Conservation (phyloP, 2,797 vertebrate genomes). For the Melanotaenia nigrans region DNA sequence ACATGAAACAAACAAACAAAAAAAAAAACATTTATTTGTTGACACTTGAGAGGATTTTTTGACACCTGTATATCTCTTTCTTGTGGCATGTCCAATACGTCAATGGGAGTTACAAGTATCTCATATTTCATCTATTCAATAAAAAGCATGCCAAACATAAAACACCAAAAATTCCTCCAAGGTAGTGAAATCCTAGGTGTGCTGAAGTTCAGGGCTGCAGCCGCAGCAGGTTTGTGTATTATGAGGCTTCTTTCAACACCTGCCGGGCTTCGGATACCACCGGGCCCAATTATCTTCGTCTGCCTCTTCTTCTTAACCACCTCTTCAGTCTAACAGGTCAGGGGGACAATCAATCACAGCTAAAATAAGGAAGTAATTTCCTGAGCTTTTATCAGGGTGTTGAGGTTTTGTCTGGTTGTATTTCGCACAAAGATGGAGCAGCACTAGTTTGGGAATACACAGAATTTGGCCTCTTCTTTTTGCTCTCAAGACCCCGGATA, state of each 20-base stretch:
- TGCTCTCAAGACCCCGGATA: conserved; percentile 50
- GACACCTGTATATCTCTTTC: conserved; percentile 55
- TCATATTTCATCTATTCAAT: conserved; percentile 76
- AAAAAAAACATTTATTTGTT: conserved; percentile 60
- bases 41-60: conserved; percentile 58
- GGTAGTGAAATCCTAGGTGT: conserved; percentile 78
- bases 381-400: conserved; percentile 71
- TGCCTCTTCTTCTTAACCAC: conserved; percentile 77
- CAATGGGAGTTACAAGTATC: conserved; percentile 68
- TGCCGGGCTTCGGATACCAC: conserved; percentile 80
- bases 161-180: conserved; percentile 74
- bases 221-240: conserved; percentile 69
- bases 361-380: conserved; percentile 84
- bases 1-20: conserved; percentile 64
- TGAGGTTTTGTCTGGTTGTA: conserved; percentile 75
- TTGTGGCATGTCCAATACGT: conserved; percentile 71
- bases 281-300: conserved; percentile 82
- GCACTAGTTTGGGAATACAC: conserved; percentile 54
- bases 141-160: conserved; percentile 74
- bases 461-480: conserved; percentile 57
- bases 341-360: conserved; percentile 82
- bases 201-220: conserved; percentile 72
- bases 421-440: conserved; percentile 64
- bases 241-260: conserved; percentile 76
- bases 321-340: conserved; percentile 80